Conservation (phyloP, 2,113 vertebrate genomes). For the Fulmarus glacialis region DNA sequence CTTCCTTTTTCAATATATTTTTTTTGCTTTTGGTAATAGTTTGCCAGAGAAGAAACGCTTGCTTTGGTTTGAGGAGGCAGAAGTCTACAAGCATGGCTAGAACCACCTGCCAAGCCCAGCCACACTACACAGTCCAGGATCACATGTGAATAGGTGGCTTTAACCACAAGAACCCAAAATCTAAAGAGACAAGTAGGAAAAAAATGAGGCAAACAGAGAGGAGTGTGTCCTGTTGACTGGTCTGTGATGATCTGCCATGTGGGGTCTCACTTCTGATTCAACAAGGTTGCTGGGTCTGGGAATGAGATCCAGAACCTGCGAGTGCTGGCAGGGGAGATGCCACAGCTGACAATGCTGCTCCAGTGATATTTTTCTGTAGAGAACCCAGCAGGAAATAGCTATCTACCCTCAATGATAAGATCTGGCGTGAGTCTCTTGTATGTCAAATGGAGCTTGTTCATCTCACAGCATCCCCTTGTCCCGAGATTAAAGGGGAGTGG, state of each 20-base stretch:
- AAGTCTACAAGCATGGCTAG: neutral
- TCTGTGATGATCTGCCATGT: neutral
- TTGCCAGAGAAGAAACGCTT: neutral
- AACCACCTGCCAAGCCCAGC: neutral
- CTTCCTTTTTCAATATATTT: neutral
- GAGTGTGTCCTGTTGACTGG: neutral
- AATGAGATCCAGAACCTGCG: neutral
- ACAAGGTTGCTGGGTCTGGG: neutral
- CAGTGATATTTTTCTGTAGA: neutral
- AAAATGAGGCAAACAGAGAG: neutral
- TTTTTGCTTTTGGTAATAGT: neutral
- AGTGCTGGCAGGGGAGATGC: neutral
- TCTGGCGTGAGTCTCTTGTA: neutral
- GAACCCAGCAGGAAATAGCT: neutral
- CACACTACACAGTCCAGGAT: neutral
- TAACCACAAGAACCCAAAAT: neutral
- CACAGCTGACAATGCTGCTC: neutral
- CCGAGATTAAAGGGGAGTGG: neutral
- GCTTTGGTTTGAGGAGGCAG: neutral
- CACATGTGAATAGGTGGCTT: neutral
- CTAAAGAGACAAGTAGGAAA: neutral
- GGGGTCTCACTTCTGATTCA: neutral
- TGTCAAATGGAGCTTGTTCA: neutral
- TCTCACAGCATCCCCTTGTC: neutral
- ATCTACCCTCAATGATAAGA: neutral